Evolutionary conservation across 2,888 invertebrate species (phyloP), one percentile per base, ranked within the genome.

Genomic region (Himalopsyche kuldschensis): DNA sequence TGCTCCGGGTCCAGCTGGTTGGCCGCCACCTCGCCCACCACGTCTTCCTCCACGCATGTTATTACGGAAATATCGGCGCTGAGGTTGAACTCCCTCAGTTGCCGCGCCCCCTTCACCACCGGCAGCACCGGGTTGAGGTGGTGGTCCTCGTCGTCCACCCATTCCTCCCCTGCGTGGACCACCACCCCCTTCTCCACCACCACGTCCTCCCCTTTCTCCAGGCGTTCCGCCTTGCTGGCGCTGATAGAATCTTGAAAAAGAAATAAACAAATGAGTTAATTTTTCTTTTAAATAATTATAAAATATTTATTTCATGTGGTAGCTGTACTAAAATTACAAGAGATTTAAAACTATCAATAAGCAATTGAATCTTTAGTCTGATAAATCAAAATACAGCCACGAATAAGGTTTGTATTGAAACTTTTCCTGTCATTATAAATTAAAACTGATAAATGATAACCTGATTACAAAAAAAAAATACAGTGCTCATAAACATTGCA

Each of bases 21-120:
- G 77, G 31, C 85, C 85, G 10, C 85, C 85, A 3, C 85, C 75
- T 35, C 86, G 75, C 75, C 91, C 90, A 30, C 94, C 90, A 78
- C 92, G 94, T 87, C 94, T 92, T 87, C 94, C 94, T 78, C 95
- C 94, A 87, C 95, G 94, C 92, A 94, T 94, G 89, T 95, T 95
- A 87, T 95, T 94, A 88, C 95, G 95, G 94, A 94, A 95, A 90
- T 94, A 95, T 88, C 95, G 93, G 88, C 92, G 91, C 79, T 85
- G 90, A 90, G 86, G 92, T 91, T 85, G 91, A 69, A 90, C 90
- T 17, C 88, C 88, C 63, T 89, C 90, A 83, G 90, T 90, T 85
- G 92, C 91, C 83, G 91, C 77, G 90, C 90, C 30, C 88, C 88
- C 78, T 89, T 90, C 89, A 87, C 89, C 87, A 87, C 88, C 75